phyloP scores from a whole-genome alignment of 2,113 vertebrate genomes.

The Calypte anna region DNA sequence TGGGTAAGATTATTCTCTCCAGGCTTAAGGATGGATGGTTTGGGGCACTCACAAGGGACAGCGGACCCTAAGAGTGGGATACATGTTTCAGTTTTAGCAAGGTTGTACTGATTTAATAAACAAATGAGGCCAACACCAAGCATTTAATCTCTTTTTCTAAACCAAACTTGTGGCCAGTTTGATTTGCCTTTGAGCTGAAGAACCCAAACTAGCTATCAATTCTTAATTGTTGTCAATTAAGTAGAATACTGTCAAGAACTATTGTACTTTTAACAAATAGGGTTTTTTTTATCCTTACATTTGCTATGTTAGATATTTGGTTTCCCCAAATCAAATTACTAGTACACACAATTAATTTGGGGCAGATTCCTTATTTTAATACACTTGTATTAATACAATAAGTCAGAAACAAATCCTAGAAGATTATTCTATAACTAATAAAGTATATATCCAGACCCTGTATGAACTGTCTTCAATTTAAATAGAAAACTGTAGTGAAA shows the following conservation, averaged over 20 bases:
- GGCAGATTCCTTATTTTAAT: neutral
- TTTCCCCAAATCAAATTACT: neutral
- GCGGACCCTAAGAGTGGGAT: neutral
- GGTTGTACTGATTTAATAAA: neutral
- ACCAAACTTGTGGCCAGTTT: neutral
- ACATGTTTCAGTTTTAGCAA: neutral
- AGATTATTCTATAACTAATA: neutral
- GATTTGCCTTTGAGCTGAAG: neutral
- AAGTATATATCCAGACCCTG: neutral
- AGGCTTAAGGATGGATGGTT: rapidly evolving
- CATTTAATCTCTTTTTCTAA: neutral
- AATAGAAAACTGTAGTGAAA: neutral
- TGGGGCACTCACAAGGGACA: neutral
- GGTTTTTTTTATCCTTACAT: neutral
- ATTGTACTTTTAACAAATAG: neutral
- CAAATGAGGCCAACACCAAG: neutral
- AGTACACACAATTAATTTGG: neutral
- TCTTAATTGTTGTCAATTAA: neutral
- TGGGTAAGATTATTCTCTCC: neutral
- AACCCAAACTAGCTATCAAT: neutral
- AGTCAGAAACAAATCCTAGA: neutral
- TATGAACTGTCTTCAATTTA: neutral
- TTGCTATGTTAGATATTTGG: neutral
- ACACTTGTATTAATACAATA: neutral
- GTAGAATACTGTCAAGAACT: neutral